Base-by-base conservation (phyloP, 2,797 vertebrate species). In the Kryptolebias ocellatus region DNA sequence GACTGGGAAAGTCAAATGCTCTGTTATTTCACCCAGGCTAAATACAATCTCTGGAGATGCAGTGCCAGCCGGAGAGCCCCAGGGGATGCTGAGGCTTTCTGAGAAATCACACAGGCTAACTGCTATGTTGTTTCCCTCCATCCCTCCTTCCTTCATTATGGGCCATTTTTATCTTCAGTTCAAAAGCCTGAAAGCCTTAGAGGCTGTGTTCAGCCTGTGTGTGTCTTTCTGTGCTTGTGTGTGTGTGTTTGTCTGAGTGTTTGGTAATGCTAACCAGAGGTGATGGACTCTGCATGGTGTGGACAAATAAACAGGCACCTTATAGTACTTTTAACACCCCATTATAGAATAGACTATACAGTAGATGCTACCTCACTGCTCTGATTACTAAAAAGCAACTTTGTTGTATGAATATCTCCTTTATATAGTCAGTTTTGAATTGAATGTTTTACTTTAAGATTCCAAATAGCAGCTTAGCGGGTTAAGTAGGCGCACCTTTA, bases 1-100 rank as follows among this genome's bases (percentile, higher is more conserved):
- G 70, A 63, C 71, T 71, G 68, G 52, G 67, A 83, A 77, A 87
- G 80, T 83, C 74, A 77, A 86, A 78, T 51, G 57, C 70, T 76
- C 64, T 84, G 75, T 80, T 81, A 75, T 85, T 81, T 58, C 72
- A 69, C 66, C 67, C 56, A 59, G 28, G 63, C 67, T 44, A 74
- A 82, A 80, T 71, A 66, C 59, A 84, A 51, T 74, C 76, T 86
- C 74, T 78, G 68, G 77, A 85, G 80, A 71, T 50, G 59, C 54
- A 28, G 74, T 64, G 68, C 68, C 72, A 74, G 62, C 69, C 67
- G 9, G 58, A 76, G 51, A 82, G 67, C 60, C 83, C 75, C 47
- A 6, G 51, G 64, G 65, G 63, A 9, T 3, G 2, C 39, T 1
- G 9, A 58, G 67, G 53, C 71, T 83, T 78, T 84, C 74, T 84